Evolutionary conservation across 2,113 vertebrate species (phyloP).

Genomic region (Lontra canadensis): DNA sequence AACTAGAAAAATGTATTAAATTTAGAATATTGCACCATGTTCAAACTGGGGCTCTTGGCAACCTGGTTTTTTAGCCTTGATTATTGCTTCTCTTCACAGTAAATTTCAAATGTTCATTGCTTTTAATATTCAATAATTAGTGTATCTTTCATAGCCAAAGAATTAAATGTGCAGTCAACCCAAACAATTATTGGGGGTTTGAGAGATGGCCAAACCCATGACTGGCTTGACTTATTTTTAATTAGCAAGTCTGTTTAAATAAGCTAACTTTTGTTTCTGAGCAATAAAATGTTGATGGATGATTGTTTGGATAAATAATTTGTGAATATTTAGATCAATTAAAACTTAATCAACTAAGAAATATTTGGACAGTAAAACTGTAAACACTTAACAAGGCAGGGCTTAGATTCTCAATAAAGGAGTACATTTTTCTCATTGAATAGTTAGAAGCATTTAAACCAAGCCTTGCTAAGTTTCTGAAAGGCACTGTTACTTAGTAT

Average conservation of each 20-base stretch:
- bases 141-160: slow-evolving; percentile 1
- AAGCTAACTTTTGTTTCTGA: slow-evolving; percentile 53
- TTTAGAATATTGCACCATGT: background rate
- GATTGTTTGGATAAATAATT: slow-evolving; percentile 43
- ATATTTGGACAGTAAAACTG: slow-evolving; percentile 47
- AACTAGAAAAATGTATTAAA: background rate
- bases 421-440: background rate
- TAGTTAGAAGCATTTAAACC: background rate
- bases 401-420: background rate
- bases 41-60: background rate
- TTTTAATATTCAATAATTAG: slow-evolving; percentile 27
- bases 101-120: background rate
- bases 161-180: background rate
- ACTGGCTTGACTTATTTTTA: slow-evolving; percentile 57
- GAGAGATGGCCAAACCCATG: slow-evolving; percentile 12
- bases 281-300: slow-evolving; percentile 43
- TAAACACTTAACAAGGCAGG: background rate
- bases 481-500: background rate
- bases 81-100: background rate
- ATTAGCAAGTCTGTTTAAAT: slow-evolving; percentile 33
- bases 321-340: slow-evolving; percentile 56
- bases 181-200: background rate
- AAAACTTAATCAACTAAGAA: slow-evolving; percentile 48
- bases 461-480: slow-evolving; percentile 28
- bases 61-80: background rate